Base-by-base conservation (phyloP, 30 jellyfish, hydroid and myxozoan species). In the Nemopilema nomurai region DNA sequence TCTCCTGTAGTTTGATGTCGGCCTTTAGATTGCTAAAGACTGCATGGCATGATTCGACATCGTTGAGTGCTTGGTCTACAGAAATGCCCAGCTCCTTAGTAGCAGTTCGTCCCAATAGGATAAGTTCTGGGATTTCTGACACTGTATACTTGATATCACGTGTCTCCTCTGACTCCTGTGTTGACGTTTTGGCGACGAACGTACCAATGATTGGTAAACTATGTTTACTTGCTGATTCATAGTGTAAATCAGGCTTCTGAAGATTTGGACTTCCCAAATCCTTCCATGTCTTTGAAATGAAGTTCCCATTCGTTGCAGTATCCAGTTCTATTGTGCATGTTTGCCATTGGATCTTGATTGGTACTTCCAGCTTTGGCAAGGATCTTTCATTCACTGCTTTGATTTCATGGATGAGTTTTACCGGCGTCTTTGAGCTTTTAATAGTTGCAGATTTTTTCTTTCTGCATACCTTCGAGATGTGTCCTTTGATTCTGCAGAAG, bases 281-380 rank as follows among this genome's bases (percentile, higher is more conserved):
- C 21, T 66, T 26, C 90, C 90, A 81, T 33, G 74, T 29, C 28
- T 81, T 25, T 16, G 69, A 26, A 28, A 66, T 27, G 67, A 81
- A 81, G 51, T 33, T 81, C 25, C 69, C 90, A 21, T 24, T 30
- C 27, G 89, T 51, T 9, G 89, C 86, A 16, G 90, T 69, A 76
- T 81, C 90, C 20, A 68, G 23, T 49, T 81, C 86, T 6, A 81
- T 28, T 63, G 26, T 63, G 29, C 29, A 24, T 18, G 26, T 24
- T 24, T 6, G 26, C 29, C 29, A 8, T 63, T 63, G 29, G 26
- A 63, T 63, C 29, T 19, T 6, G 26, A 63, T 19, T 3, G 7
- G 72, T 19, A 63, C 72, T 63, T 63, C 72, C 72, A 63, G 72
- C 72, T 63, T 63, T 63, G 72, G 20, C 72, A 63, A 3, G 26